Evolutionary conservation across 2,888 invertebrate species (phyloP), one percentile per base, ranked within the genome.

Genomic region (Abscondita cerata): DNA sequence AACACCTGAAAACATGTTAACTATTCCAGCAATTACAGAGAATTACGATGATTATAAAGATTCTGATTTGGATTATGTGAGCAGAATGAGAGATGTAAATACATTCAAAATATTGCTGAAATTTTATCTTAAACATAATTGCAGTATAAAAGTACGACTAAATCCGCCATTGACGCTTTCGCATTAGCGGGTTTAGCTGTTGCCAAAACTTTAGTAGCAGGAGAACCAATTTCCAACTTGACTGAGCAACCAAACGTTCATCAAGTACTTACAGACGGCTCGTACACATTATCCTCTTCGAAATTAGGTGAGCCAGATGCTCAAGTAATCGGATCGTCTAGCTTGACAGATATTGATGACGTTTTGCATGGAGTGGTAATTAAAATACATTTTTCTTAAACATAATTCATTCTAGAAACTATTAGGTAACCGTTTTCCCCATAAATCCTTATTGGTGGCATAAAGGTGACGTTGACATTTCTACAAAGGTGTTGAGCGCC

Each of bases 31-130:
- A 16, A 25, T 52, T 19, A 31, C 57, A 4, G 62, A 62, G 33
- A 13, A 57, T 18, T 62, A 62, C 38, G 57, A 53, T 16, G 48
- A 57, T 38, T 62, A 62, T 34, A 48, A 52, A 9, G 62, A 62
- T 20, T 6, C 12, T 2, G 48, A 62, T 4, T 19, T 62, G 9
- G 38, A 47, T n/a, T 57, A 56, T 19, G 2, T 25, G 3, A 9
- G 6, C 12, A 56, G 38, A 31, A 4, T 56, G 36, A 18, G 36
- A 52, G 53, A 41, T 13, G 62, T 62, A 44, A 52, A 51, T 44
- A 15, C 11, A 16, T 1, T n/a, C 18, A 50, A 34, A 52, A 16
- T 1, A n/a, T 15, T 41, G 15, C 12, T 4, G 3, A 13, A 40
- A 41, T 15, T 8, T 9, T 41, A 13, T 41, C 15, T 2, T 19